These are phyloP conservation scores for Smutsia temminckii DNA, from an alignment of 2,797 vertebrate species.

Conservation along the genomic window DNA sequence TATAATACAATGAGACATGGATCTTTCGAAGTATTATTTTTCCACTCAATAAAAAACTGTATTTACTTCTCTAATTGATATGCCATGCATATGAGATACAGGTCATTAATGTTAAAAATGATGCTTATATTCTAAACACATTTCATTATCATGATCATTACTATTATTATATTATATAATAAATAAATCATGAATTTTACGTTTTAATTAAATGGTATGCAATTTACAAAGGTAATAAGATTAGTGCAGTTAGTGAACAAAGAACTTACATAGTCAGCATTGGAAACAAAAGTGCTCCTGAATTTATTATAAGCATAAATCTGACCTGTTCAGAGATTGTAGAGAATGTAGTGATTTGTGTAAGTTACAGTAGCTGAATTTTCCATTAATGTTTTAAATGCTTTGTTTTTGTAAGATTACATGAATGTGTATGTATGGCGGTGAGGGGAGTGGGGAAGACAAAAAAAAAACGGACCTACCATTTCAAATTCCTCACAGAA, in stretches of 20 bases:
- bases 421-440: background rate
- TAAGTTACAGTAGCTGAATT: background rate
- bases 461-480: background rate
- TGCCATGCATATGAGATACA: background rate
- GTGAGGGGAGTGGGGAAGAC: too few species aligned
- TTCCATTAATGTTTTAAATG: background rate
- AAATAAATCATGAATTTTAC: background rate
- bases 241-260: background rate
- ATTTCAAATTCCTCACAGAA: background rate
- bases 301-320: background rate
- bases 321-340: background rate
- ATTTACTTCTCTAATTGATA: background rate
- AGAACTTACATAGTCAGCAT: background rate
- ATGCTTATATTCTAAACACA: background rate
- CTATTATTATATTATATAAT: background rate
- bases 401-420: background rate
- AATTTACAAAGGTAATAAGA: background rate
- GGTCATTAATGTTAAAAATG: background rate
- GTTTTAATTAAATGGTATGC: too few species aligned
- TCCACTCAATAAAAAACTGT: background rate
- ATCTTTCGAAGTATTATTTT: background rate
- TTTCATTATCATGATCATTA: background rate
- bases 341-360: background rate
- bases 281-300: background rate
- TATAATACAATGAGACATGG: background rate